Base-by-base conservation (phyloP, 2,797 vertebrate species). In the Ambastaia sidthimunki region DNA sequence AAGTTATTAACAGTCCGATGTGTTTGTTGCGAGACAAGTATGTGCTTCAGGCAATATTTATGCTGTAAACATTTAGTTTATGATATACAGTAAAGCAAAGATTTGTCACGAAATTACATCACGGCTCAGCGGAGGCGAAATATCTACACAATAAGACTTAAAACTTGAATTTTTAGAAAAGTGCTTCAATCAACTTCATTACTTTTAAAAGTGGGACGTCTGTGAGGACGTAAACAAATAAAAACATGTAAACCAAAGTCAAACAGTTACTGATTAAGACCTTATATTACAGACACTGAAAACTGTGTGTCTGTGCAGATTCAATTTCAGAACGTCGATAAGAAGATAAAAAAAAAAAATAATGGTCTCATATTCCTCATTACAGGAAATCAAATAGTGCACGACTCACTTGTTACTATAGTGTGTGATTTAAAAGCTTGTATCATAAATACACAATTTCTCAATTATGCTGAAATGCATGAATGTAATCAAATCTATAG, bases 171-270 rank as follows among this genome's bases (percentile, higher is more conserved):
- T 23, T n/a, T n/a, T n/a, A 90, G 90, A 89, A 92, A 93, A 92
- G 91, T 93, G 91, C 90, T 89, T 89, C 34, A 85, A 92, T 92
- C 93, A 92, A 1, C 77, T 5, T 37, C 1, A 37, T 47, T 82
- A 84, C 73, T 86, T 86, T 88, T 80, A 83, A 83, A 88, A 83
- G 44, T 37, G n/a, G 48, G 59, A 3, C 10, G 85, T 87, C 82
- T 89, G 92, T 93, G 93, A 93, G 23, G 84, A 84, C 89, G 92
- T 93, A 93, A 93, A 94, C 92, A 92, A 87, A 89, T 31, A 89
- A 86, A 80, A 79, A 23, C 25, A 81, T 71, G 67, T 78, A 81
- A 84, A 81, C 66, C 21, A 74, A 69, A 18, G 52, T 3, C 10
- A 41, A 19, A 54, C 82, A 86, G 34, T 76, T 81, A 79, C 86